phyloP scores from a whole-genome alignment of 64 coral and sea anemone species.

The Pocillopora verrucosa region DNA sequence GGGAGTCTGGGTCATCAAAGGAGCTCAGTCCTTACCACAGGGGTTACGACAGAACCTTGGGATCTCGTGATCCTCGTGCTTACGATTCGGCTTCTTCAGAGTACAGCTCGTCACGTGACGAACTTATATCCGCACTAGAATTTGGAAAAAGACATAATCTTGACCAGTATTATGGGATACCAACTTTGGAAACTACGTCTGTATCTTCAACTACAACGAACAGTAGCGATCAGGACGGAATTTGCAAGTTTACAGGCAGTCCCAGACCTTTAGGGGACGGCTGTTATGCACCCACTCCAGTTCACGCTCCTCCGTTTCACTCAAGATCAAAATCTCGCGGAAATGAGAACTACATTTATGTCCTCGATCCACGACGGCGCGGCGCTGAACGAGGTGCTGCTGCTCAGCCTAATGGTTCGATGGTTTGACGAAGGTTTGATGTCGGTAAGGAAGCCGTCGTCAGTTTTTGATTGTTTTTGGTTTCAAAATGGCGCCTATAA shows the following conservation, averaged over 20 bases:
- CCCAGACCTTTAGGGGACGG: slow-evolving; percentile 66
- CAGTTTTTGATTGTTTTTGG: no score
- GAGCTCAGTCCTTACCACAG: slow-evolving; percentile 67
- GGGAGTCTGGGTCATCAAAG: slow-evolving; percentile 64
- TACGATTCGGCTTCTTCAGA: slow-evolving; percentile 99
- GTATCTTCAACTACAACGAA: slow-evolving; percentile 93
- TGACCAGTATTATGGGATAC: slow-evolving; percentile 93
- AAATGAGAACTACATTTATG: slow-evolving; percentile 76
- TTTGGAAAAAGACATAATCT: slow-evolving; percentile 97
- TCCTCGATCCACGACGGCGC: slow-evolving; percentile 72
- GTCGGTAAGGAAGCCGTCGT: no score
- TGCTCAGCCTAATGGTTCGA: neutral
- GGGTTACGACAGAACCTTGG: slow-evolving; percentile 46
- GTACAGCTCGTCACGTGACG: slow-evolving; percentile 99
- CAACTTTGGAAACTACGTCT: slow-evolving; percentile 94
- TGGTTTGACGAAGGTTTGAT: slow-evolving; percentile 1
- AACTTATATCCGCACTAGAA: slow-evolving; percentile 89
- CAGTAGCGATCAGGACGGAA: slow-evolving; percentile 97
- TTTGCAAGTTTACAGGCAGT: slow-evolving; percentile 91
- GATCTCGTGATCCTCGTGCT: slow-evolving; percentile 71
- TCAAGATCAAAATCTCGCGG: slow-evolving; percentile 79
- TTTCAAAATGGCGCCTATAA: no score
- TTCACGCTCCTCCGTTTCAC: slow-evolving; percentile 71
- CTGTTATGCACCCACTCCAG: slow-evolving; percentile 75
- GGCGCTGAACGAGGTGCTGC: slow-evolving; percentile 34